These are phyloP conservation scores for Drosophila truncata DNA, from an alignment of 1,140 invertebrate genomes.

Conservation along the genomic window DNA sequence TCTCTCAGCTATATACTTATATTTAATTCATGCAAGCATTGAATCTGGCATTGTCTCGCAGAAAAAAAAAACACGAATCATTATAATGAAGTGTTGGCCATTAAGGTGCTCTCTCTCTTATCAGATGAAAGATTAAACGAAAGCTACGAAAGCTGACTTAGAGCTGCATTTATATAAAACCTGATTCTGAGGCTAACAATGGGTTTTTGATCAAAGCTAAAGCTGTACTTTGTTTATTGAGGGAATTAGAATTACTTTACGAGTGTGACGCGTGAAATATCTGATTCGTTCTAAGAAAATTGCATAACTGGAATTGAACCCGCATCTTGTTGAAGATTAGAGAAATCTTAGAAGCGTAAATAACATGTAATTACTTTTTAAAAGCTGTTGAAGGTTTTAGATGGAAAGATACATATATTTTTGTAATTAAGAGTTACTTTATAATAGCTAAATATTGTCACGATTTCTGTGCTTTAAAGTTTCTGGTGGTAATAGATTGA, in stretches of 20 bases:
- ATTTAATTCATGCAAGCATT: constrained; percentile 19
- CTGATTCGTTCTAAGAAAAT: constrained; percentile 38
- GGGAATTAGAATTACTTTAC: constrained; percentile 5
- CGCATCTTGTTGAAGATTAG: background rate
- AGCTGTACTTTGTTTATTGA: constrained; percentile 21
- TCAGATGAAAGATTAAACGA: constrained; percentile 37
- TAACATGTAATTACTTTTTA: constrained; percentile 15
- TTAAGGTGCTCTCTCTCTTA: constrained; percentile 16
- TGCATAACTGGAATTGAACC: constrained; percentile 15
- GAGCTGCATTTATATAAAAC: constrained; percentile 16
- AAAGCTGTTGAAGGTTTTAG: constrained; percentile 3
- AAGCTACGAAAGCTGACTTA: constrained; percentile 5
- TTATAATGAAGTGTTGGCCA: constrained; percentile 25
- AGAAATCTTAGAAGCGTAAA: constrained; percentile 17
- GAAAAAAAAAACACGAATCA: constrained; percentile 18
- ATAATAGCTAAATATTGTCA: background rate
- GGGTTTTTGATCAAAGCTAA: background rate
- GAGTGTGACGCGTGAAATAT: constrained; percentile 2
- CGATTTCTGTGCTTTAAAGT: background rate
- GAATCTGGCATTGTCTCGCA: constrained; percentile 31
- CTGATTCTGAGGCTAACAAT: constrained; percentile 9
- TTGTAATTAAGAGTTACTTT: background rate
- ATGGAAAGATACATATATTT: constrained; percentile 1
- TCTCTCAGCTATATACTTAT: constrained; percentile 30
- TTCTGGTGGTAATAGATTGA: background rate